A percentile compares a stretch with the other conserved stretches of the same genome.
These are phyloP conservation scores for Chaetodon trifascialis DNA, from an alignment of 2,113 vertebrate species.

Conservation along the genomic window DNA sequence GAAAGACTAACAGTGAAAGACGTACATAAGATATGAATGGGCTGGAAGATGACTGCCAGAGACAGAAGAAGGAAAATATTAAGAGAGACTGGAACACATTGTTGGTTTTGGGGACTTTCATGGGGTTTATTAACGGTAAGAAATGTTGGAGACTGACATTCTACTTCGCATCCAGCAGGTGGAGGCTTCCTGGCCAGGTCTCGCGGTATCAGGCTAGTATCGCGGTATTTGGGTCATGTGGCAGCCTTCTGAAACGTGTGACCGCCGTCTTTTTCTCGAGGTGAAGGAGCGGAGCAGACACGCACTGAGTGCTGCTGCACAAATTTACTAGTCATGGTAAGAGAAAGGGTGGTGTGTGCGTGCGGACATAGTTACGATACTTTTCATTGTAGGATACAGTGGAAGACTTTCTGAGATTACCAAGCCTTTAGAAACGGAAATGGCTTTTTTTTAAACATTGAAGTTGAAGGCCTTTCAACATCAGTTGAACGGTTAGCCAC, in stretches of 20 bases:
- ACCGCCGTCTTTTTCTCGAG: neutral
- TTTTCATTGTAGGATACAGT: fast-evolving
- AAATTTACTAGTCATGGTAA: constrained; percentile 69
- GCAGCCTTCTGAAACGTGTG: neutral
- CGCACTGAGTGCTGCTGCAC: constrained; percentile 13
- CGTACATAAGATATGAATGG: no score
- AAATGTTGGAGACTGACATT: neutral
- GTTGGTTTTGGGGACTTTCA: no score
- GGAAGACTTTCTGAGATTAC: fast-evolving
- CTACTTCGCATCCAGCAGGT: neutral
- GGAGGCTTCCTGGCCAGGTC: neutral
- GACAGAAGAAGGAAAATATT: no score
- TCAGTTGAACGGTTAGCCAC: constrained; percentile 10
- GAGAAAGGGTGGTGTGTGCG: fast-evolving
- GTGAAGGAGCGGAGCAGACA: constrained; percentile 24
- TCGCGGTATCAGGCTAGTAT: constrained; percentile 4
- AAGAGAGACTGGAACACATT: no score
- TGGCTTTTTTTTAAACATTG: fast-evolving
- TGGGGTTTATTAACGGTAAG: no score
- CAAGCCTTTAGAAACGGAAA: fast-evolving
- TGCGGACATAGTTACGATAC: fast-evolving
- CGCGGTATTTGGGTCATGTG: constrained; percentile 22
- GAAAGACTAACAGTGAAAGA: no score
- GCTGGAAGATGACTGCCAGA: no score
- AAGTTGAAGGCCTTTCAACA: constrained; percentile 18